A percentile compares a stretch with the other conserved stretches of the same genome.
These are phyloP conservation scores for Fringilla coelebs DNA, from an alignment of 2,797 vertebrate species.

Conservation along the genomic window DNA sequence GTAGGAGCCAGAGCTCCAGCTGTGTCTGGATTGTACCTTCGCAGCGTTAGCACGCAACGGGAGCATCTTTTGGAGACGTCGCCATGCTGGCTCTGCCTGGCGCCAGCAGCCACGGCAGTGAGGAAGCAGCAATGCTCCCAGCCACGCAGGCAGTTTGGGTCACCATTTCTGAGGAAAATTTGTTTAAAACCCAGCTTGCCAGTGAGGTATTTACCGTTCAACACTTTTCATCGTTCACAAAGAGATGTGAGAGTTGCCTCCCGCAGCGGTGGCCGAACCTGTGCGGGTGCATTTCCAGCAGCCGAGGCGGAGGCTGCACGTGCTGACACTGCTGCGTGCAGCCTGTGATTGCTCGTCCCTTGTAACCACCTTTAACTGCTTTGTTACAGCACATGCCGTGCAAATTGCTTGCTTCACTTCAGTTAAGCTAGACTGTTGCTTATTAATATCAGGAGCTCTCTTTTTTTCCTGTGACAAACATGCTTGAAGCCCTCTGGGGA, in stretches of 20 bases:
- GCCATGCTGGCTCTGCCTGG: neutral
- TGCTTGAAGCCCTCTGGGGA: conserved; percentile 47
- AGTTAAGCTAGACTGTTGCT: neutral
- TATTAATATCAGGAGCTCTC: neutral
- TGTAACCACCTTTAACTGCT: neutral
- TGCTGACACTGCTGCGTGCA: neutral
- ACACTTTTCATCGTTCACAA: accelerated
- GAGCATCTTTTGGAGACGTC: neutral
- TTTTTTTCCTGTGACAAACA: neutral
- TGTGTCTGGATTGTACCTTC: conserved; percentile 8
- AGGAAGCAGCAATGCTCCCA: neutral
- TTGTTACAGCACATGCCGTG: neutral
- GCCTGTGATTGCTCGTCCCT: neutral
- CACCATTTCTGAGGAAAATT: neutral
- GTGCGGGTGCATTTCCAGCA: conserved; percentile 13
- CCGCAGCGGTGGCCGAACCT: neutral
- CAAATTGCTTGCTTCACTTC: neutral
- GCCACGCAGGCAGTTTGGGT: neutral
- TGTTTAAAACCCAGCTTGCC: neutral
- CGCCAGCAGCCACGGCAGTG: neutral
- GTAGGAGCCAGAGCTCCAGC: conserved; percentile 10
- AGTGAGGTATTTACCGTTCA: neutral
- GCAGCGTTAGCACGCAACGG: neutral
- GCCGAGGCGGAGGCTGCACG: neutral
- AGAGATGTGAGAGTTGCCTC: neutral